Conservation (phyloP, 2,888 invertebrate species). For the Oscheius sp. region DNA sequence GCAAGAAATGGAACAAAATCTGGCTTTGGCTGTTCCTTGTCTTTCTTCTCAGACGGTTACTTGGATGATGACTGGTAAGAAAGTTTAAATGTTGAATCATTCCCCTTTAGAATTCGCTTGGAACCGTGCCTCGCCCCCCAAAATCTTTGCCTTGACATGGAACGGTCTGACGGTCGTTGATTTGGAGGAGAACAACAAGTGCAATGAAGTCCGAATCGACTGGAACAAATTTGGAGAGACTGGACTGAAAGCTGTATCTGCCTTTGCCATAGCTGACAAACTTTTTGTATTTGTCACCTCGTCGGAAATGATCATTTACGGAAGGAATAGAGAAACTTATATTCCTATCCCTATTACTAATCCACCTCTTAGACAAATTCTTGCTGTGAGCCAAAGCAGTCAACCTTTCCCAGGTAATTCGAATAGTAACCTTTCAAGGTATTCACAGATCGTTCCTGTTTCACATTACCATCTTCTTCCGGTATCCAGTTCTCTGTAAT, state of each 20-base stretch:
- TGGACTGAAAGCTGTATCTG: slow-evolving; percentile 68
- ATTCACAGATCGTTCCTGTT: slow-evolving; percentile 63
- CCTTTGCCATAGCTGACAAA: slow-evolving; percentile 71
- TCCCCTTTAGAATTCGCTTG: slow-evolving; percentile 63
- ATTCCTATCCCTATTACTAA: slow-evolving; percentile 66
- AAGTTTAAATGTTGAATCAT: neutral
- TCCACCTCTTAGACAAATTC: slow-evolving; percentile 67
- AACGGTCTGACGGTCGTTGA: slow-evolving; percentile 63
- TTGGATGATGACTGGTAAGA: slow-evolving; percentile 60
- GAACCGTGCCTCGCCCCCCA: slow-evolving; percentile 70
- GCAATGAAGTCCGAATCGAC: slow-evolving; percentile 67
- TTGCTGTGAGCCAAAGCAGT: slow-evolving; percentile 72
- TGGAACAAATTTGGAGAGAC: slow-evolving; percentile 71
- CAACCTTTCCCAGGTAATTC: slow-evolving; percentile 68
- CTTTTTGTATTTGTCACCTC: slow-evolving; percentile 71
- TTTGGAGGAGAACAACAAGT: slow-evolving; percentile 57
- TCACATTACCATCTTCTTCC: slow-evolving; percentile 65
- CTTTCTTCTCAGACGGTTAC: slow-evolving; percentile 67
- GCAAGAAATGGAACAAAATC: slow-evolving; percentile 64
- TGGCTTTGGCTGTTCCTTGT: slow-evolving; percentile 65
- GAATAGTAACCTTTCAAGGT: neutral
- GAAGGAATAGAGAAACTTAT: slow-evolving; percentile 48
- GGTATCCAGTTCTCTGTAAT: slow-evolving; percentile 66
- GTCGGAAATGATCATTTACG: slow-evolving; percentile 67
- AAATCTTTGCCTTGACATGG: slow-evolving; percentile 71